Percentiles rank a stretch among this genome's conserved stretches.
These are phyloP conservation scores for Leptinotarsa peninsularis DNA, from an alignment of 2,888 invertebrate genomes.

Conservation along the genomic window DNA sequence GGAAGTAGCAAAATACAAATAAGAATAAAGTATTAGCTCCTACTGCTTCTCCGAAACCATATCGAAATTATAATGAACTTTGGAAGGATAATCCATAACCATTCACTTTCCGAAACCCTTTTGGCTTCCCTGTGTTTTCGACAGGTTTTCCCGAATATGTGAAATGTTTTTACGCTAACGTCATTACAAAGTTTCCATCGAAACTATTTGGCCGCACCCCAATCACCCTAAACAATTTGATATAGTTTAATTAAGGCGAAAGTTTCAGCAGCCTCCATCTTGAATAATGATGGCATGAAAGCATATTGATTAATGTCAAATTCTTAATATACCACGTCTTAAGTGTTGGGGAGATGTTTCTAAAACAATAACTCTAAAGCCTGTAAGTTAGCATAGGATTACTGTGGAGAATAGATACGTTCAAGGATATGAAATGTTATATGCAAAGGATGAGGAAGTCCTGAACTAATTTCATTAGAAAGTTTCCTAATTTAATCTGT, in stretches of 20 bases:
- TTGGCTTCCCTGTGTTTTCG: constrained; percentile 34
- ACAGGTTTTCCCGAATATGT: constrained; percentile 27
- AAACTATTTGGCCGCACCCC: constrained; percentile 40
- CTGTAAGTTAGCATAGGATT: constrained; percentile 26
- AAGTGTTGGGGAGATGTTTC: constrained; percentile 43
- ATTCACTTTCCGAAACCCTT: neutral
- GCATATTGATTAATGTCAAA: constrained; percentile 48
- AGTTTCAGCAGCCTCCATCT: constrained; percentile 39
- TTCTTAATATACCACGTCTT: constrained; percentile 45
- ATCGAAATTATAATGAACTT: neutral
- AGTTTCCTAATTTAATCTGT: constrained; percentile 65
- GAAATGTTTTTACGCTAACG: constrained; percentile 32
- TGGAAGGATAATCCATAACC: neutral
- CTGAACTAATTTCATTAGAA: constrained; percentile 64
- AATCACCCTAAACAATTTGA: constrained; percentile 43
- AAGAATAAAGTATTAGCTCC: too few relatives aligned
- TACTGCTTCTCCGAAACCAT: too few relatives aligned
- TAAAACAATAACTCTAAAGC: constrained; percentile 40
- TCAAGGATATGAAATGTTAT: constrained; percentile 58
- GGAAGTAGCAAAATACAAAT: too few relatives aligned
- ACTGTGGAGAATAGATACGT: constrained; percentile 46
- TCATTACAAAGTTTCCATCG: constrained; percentile 35
- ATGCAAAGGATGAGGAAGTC: constrained; percentile 60
- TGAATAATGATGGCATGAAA: constrained; percentile 43
- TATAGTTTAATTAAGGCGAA: constrained; percentile 45